Base-by-base conservation (phyloP, 1,140 invertebrate genomes). In the Drosophila quadrilineata region DNA sequence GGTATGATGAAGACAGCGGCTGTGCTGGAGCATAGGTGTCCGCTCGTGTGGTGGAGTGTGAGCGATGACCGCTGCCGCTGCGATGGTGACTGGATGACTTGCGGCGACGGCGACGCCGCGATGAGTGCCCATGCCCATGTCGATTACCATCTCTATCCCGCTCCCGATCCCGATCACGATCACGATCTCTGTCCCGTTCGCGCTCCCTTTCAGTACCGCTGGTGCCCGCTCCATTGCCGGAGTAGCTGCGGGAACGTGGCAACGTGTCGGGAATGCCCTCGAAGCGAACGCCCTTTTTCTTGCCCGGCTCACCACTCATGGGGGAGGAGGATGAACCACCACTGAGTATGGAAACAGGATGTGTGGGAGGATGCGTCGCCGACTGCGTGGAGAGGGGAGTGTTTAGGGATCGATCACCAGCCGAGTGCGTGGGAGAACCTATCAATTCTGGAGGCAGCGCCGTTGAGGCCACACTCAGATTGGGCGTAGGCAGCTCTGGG, bases 231-330 rank as follows among this genome's bases (percentile, higher is more conserved):
- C 87, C 88, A 19, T 88, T 87, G 48, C 88, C 88, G 1, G 88
- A 89, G 35, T 89, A 88, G 40, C 88, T 89, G 10, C 88, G 66
- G 0, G 88, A 89, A 1, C 88, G 84, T 0, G 88, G 79, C 24
- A 89, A 26, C 2, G 87, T 88, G 9, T 85, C 65, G 2, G 86
- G 80, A 5, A 89, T 82, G 24, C 88, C 88, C 45, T 89, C 88
- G n/a, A 89, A 89, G 28, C 88, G 88, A 1, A 89, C 88, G 29
- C 88, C 88, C 41, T 89, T 89, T 48, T 89, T 89, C 46, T 89
- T 89, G 16, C 22, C 60, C 4, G 62, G 77, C 58, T 75, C 75
- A 3, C 87, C 87, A 49, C 79, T 88, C 87, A 88, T 89, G 3
- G 87, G 87, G 3, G 87, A 89, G 17, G 87, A 88, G 19, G 87